A percentile compares a stretch with the other conserved stretches of the same genome.
These are phyloP conservation scores for Erythrolamprus reginae DNA, from an alignment of 2,113 vertebrate species.

Conservation along the genomic window DNA sequence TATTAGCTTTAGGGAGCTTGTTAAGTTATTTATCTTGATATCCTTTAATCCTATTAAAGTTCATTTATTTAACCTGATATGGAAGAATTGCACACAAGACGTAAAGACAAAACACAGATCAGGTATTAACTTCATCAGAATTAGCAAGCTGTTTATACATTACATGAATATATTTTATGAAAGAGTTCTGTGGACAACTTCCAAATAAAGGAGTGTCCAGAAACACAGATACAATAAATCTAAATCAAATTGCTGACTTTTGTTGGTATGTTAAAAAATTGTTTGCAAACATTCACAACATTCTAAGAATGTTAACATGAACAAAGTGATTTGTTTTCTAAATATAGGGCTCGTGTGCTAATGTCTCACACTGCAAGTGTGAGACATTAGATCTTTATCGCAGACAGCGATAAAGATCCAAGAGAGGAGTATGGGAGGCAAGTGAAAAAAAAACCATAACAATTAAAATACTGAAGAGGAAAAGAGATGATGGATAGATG, in stretches of 20 bases:
- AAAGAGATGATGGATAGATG: too few species aligned
- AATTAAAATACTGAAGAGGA: too few species aligned
- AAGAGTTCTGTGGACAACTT: background rate
- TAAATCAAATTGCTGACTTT: background rate
- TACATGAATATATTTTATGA: background rate
- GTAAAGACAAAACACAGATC: background rate
- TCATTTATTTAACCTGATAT: background rate
- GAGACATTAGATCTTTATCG: too few species aligned
- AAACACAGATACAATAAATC: background rate
- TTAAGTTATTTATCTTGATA: background rate
- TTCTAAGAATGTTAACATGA: background rate
- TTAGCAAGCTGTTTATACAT: background rate
- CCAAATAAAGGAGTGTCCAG: background rate
- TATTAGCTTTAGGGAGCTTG: background rate
- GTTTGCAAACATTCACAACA: background rate
- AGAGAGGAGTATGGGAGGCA: too few species aligned
- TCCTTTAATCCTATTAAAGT: constrained; percentile 1
- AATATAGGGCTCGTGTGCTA: background rate
- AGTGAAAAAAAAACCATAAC: too few species aligned
- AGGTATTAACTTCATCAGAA: background rate
- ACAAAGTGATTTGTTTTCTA: background rate
- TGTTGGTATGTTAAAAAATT: background rate
- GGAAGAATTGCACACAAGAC: background rate
- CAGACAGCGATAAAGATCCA: too few species aligned
- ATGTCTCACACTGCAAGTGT: background rate